phyloP scores from a whole-genome alignment of 64 coral and sea anemone species.

The Stichodactyla mertensii region DNA sequence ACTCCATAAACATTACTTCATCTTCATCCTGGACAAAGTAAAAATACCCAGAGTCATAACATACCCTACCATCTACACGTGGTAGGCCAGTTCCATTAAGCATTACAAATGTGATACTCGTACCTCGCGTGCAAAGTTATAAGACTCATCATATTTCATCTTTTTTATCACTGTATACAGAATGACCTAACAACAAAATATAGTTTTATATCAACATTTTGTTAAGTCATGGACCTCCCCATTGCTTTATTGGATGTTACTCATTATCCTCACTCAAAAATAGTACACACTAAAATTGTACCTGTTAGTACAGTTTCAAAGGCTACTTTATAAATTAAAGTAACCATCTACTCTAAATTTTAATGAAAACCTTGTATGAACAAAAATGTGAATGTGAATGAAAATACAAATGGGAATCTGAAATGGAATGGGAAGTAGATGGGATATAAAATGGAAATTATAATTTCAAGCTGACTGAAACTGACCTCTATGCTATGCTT shows the following conservation, averaged over 20 bases:
- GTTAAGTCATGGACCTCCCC: background rate
- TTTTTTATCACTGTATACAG: conserved; percentile 78
- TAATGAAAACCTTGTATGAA: no score
- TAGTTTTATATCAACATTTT: background rate
- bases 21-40: conserved; percentile 67
- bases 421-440: no score
- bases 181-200: conserved; percentile 35
- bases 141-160: conserved; percentile 96
- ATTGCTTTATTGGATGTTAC: background rate
- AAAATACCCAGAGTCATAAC: background rate
- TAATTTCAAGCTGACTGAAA: background rate
- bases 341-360: no score
- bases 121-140: conserved; percentile 95
- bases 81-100: background rate
- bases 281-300: no score
- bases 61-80: background rate
- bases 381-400: no score
- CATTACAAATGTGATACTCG: background rate
- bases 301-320: no score
- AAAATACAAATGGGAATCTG: no score
- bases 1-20: conserved; percentile 98
- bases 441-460: no score
- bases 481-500: conserved; percentile 11
- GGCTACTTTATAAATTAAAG: no score
- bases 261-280: no score